Evolutionary conservation across 2,113 vertebrate species (phyloP), one percentile per base, ranked within the genome.

Genomic region (Pluvialis apricaria): DNA sequence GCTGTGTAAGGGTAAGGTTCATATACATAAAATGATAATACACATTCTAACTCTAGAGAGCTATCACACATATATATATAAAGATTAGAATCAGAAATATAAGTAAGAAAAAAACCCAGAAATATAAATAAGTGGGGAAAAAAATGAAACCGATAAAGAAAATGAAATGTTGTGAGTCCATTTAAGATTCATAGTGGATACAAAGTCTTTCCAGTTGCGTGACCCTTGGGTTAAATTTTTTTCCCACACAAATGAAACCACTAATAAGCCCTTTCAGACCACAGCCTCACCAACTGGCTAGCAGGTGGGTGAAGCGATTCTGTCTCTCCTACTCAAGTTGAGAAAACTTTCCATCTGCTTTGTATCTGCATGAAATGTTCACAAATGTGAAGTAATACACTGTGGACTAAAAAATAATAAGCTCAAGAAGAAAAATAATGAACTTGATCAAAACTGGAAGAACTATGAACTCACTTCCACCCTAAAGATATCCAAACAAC

Each of bases 391-490:
- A 96, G 70, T 26, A 97, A 96, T 94, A 81, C 79, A 90, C 87
- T 96, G 62, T 13, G 57, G 95, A 58, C 76, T 88, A 8, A 94
- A 88, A 90, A 94, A 88, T 70, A 95, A 95, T 66, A 94, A 96
- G 73, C 65, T 73, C 17, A 32, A 95, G 68, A 77, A 77, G 45
- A 70, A 96, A 97, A 96, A 93, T 75, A 95, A 96, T 70, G 73
- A 58, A 88, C 78, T 25, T 89, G 94, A 96, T 93, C 84, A 95
- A 94, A 95, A 95, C 68, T 94, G 82, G 86, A 75, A 86, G 90
- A 95, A 86, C 36, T 57, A 93, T 97, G 88, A 97, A 97, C 90
- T 94, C 88, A 75, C 61, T 97, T 92, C 87, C 79, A 95, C 81
- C 92, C 88, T 86, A 69, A 94, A 92, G 69, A 94, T 92, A 86